Percentiles rank a stretch among this genome's conserved stretches.
phyloP scores from a whole-genome alignment of 2,888 invertebrate genomes.

The Stratiomys singularior region DNA sequence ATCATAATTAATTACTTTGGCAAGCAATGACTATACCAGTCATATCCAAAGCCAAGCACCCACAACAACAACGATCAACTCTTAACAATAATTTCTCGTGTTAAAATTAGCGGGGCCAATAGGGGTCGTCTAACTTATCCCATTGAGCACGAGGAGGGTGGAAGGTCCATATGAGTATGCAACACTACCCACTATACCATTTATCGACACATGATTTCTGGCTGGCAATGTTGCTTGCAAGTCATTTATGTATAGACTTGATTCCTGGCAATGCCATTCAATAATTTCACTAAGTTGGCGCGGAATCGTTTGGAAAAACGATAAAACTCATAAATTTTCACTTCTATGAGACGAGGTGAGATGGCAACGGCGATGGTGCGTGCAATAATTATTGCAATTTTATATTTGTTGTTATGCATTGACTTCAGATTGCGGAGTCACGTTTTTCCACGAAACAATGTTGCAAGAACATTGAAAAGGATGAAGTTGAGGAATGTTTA shows the following conservation, averaged over 20 bases:
- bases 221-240: background rate
- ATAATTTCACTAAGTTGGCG: background rate
- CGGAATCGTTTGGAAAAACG: background rate
- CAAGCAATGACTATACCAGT: background rate
- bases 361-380: background rate
- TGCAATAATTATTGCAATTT: background rate
- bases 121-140: no score
- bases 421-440: background rate
- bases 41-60: background rate
- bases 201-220: constrained; percentile 17
- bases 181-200: no score
- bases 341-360: background rate
- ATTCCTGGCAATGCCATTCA: background rate
- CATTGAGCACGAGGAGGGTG: no score
- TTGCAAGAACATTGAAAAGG: no score
- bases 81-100: no score
- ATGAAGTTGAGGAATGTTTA: no score
- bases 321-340: constrained; percentile 11
- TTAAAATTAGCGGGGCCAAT: no score
- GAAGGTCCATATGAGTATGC: no score
- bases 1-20: constrained; percentile 41
- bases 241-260: background rate
- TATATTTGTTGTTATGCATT: background rate
- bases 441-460: background rate
- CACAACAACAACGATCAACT: no score